phyloP scores from a whole-genome alignment of 2,888 invertebrate genomes.

The Meteorus cinctellus region DNA sequence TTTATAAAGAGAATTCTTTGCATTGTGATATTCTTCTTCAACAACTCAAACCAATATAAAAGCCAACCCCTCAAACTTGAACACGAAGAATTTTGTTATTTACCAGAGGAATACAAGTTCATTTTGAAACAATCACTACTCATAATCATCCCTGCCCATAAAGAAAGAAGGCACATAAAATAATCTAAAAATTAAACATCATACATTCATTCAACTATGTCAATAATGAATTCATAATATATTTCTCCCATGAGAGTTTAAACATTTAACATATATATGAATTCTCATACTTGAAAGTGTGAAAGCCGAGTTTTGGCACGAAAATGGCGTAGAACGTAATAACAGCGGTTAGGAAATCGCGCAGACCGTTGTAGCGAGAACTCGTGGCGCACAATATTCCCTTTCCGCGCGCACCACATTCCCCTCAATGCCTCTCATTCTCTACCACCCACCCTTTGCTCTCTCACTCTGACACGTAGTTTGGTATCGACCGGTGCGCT shows the following conservation, averaged over 20 bases:
- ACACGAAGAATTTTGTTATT: no score
- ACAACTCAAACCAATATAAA: no score
- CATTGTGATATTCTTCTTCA: no score
- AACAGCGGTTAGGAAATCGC: slow-evolving; percentile 45
- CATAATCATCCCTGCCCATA: no score
- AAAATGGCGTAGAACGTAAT: slow-evolving; percentile 46
- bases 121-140: no score
- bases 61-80: no score
- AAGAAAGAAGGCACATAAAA: not conserved
- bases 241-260: not conserved
- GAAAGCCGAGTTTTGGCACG: slow-evolving; percentile 35
- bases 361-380: slow-evolving; percentile 36
- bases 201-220: not conserved
- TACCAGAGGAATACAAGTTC: no score
- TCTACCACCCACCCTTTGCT: slow-evolving; percentile 25
- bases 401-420: slow-evolving; percentile 26
- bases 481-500: slow-evolving; percentile 39
- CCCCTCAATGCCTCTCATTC: not conserved
- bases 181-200: not conserved
- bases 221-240: not conserved
- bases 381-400: slow-evolving; percentile 35
- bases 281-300: slow-evolving; percentile 5
- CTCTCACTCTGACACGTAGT: slow-evolving; percentile 40
- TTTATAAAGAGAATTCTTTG: no score
- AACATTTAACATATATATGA: not conserved